phyloP scores from a whole-genome alignment of 1,140 invertebrate species.

The Planococcus citri region DNA sequence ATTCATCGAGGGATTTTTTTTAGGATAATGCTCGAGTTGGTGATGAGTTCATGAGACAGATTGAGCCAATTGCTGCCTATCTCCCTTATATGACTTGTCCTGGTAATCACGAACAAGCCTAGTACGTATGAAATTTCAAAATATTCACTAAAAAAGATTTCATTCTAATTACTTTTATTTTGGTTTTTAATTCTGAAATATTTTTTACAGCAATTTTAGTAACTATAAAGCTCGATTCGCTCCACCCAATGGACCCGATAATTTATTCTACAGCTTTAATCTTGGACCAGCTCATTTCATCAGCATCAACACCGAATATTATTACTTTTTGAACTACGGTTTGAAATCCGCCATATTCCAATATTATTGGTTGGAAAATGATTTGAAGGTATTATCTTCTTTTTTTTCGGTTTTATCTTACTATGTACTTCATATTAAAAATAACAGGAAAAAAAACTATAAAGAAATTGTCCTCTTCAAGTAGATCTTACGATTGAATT shows the following conservation, averaged over 20 bases:
- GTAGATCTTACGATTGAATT: not conserved
- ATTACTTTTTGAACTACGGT: conserved; percentile 84
- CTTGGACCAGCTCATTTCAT: conserved; percentile 86
- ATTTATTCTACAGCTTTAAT: conserved; percentile 79
- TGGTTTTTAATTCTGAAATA: not conserved
- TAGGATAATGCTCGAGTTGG: conserved; percentile 37
- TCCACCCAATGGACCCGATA: conserved; percentile 68
- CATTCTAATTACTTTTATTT: conserved; percentile 13
- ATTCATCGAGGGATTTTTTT: not conserved
- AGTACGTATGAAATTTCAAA: conserved; percentile 43
- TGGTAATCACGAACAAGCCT: conserved; percentile 79
- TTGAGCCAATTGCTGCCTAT: conserved; percentile 71
- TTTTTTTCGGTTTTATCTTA: not conserved
- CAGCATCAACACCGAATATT: conserved; percentile 84
- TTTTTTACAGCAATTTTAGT: conserved; percentile 67
- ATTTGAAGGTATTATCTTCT: conserved; percentile 44
- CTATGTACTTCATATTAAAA: not conserved
- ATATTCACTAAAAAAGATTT: too few species aligned
- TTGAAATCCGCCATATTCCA: conserved; percentile 68
- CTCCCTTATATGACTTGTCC: conserved; percentile 85
- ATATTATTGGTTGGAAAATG: conserved; percentile 76
- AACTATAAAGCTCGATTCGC: conserved; percentile 73
- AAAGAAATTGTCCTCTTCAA: not conserved
- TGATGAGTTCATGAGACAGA: conserved; percentile 82
- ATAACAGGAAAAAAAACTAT: too few species aligned